These are phyloP conservation scores for Ptyas mucosa DNA, from an alignment of 2,113 vertebrate genomes.

Conservation along the genomic window DNA sequence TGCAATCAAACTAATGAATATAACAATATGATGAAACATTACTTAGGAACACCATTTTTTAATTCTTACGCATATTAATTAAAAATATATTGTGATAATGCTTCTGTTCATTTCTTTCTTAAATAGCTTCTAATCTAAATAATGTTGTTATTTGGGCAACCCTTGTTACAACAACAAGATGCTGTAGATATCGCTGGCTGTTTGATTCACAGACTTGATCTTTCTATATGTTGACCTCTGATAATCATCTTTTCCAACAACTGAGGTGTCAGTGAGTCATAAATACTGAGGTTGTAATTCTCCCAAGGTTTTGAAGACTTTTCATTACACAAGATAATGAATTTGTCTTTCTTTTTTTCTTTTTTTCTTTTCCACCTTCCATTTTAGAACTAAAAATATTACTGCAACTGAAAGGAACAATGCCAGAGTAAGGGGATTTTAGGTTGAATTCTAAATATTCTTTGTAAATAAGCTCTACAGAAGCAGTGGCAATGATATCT, in stretches of 20 bases:
- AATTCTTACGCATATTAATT: neutral
- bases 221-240: neutral
- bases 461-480: neutral
- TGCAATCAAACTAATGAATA: neutral
- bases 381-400: neutral
- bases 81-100: neutral
- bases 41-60: neutral
- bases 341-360: neutral
- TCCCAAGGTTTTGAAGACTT: neutral
- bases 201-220: neutral
- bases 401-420: neutral
- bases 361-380: neutral
- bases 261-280: neutral
- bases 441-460: neutral
- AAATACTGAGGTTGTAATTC: neutral
- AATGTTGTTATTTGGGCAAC: neutral
- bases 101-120: neutral
- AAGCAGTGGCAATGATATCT: neutral
- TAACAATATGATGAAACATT: neutral
- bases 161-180: neutral
- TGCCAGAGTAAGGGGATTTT: neutral
- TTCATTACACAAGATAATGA: neutral
- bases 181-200: neutral
- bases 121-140: neutral
- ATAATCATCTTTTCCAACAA: constrained; percentile 21